Conservation (phyloP, 1,140 invertebrate species). For the Orius insidiosus region DNA sequence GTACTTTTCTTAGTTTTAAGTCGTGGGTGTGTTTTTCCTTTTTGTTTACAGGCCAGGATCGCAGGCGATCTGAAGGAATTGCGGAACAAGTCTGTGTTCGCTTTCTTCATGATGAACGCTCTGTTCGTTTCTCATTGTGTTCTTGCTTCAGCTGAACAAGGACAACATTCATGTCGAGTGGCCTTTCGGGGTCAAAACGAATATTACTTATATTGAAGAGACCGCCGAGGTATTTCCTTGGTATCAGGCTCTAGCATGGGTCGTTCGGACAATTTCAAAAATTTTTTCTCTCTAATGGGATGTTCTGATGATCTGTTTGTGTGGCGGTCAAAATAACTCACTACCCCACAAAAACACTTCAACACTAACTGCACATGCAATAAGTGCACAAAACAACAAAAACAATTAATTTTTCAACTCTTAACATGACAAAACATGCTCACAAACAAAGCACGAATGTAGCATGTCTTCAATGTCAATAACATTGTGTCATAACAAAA, state of each 20-base stretch:
- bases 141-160: constrained; percentile 96
- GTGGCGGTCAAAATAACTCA: not conserved
- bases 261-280: constrained; percentile 2
- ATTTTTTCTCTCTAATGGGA: constrained; percentile 4
- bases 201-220: constrained; percentile 82
- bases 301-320: constrained; percentile 1
- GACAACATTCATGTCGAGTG: constrained; percentile 87
- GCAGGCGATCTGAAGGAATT: constrained; percentile 77
- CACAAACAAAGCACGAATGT: constrained; percentile 10
- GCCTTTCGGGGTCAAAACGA: constrained; percentile 84
- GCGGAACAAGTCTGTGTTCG: constrained; percentile 90
- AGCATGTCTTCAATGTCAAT: constrained; percentile 7
- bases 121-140: constrained; percentile 96
- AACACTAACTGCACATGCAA: too few species aligned
- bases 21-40: constrained; percentile 10
- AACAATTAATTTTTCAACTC: too few species aligned
- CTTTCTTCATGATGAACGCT: constrained; percentile 98
- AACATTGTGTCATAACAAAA: constrained; percentile 9
- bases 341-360: too few species aligned
- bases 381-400: too few species aligned
- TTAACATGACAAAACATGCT: too few species aligned
- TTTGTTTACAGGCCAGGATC: constrained; percentile 60
- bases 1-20: constrained; percentile 5
- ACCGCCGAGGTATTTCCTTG: constrained; percentile 53
- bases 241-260: constrained; percentile 11